Evolutionary conservation across 2,888 invertebrate genomes (phyloP), one percentile per base, ranked within the genome.

Genomic region (Eupeodes latifasciatus): DNA sequence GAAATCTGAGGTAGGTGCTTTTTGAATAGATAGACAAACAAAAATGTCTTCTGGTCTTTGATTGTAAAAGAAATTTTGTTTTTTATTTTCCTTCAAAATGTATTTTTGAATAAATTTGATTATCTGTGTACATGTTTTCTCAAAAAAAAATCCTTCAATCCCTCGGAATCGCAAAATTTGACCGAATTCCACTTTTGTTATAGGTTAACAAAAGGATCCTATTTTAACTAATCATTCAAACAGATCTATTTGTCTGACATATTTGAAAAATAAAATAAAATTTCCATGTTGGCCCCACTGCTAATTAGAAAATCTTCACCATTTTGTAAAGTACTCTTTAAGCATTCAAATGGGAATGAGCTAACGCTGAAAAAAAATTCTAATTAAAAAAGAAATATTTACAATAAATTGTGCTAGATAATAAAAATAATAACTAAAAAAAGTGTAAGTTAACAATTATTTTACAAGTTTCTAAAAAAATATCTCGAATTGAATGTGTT

Each of bases 301-400:
- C 76, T 67, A 84, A 86, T 89, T 84, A 85, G 82, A 89, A 85
- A 90, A 14, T 89, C 76, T 85, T 80, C 90, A 89, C 89, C 90
- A 91, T 90, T 91, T 91, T 91, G 91, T 91, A 91, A 91, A 92
- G 91, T 91, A 90, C 90, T 90, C 90, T 91, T 86, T 87, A 90
- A 89, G 79, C 91, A 90, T 90, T 89, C 90, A 89, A 90, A 90
- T 82, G 86, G 69, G 61, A 71, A 87, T 85, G 81, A 90, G 80
- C 76, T 81, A 85, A 85, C 83, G 85, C 87, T 79, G n/a, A n/a
- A 53, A 62, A 77, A 62, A 53, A 78, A 66, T 77, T 81, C 77
- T 85, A 76, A 64, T 82, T 72, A 79, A 90, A 88, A 86, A 55
- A 74, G n/a, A 55, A 47, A 66, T 36, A 44, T 19, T 14, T 51